Conservation (phyloP, 1,140 invertebrate species). For the Monochamus saltuarius region DNA sequence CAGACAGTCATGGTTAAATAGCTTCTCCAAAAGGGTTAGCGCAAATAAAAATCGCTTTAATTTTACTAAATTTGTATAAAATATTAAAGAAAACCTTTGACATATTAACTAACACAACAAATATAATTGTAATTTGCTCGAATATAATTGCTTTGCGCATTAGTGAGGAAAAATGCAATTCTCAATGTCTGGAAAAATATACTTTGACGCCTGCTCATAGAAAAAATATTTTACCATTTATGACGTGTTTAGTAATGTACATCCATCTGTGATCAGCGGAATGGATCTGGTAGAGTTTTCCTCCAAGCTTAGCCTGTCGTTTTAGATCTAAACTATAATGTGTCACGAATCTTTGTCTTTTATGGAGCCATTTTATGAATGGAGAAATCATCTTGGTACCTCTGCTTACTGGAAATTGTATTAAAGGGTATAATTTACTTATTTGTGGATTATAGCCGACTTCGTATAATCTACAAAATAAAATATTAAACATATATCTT, state of each 20-base stretch:
- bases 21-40: too few species aligned
- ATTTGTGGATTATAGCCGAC: slow-evolving; percentile 59
- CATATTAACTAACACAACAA: neutral
- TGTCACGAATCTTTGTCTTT: slow-evolving; percentile 50
- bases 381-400: slow-evolving; percentile 65
- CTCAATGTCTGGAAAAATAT: neutral
- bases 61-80: too few species aligned
- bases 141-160: slow-evolving; percentile 2
- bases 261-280: slow-evolving; percentile 69
- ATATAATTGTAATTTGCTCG: too few species aligned
- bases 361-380: slow-evolving; percentile 68
- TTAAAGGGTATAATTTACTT: slow-evolving; percentile 56
- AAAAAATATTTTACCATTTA: slow-evolving; percentile 65
- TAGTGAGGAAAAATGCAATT: neutral
- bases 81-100: too few species aligned
- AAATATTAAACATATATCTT: too few species aligned
- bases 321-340: slow-evolving; percentile 42
- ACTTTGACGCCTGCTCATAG: neutral
- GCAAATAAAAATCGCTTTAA: too few species aligned
- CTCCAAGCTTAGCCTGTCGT: slow-evolving; percentile 59
- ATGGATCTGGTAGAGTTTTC: slow-evolving; percentile 56
- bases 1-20: too few species aligned
- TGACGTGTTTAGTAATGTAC: slow-evolving; percentile 80
- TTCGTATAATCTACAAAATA: slow-evolving; percentile 59
- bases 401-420: slow-evolving; percentile 61